These are phyloP conservation scores for Microcebus jonahi DNA, from an alignment of 2,113 vertebrate genomes.

Conservation along the genomic window DNA sequence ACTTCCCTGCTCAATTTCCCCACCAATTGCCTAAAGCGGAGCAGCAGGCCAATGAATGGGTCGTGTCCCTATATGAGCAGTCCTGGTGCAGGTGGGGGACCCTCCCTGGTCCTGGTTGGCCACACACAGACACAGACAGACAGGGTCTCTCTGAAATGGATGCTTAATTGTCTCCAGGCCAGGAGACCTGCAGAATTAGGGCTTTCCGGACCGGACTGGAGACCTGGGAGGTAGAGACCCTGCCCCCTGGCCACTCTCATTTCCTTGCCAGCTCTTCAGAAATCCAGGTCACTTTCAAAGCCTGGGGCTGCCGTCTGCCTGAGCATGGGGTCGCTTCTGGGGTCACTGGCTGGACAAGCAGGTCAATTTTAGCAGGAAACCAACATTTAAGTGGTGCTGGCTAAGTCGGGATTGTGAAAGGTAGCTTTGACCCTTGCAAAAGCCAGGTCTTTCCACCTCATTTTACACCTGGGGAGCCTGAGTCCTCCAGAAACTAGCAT, in stretches of 20 bases:
- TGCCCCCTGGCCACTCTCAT: conserved; percentile 44
- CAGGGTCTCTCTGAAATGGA: conserved; percentile 25
- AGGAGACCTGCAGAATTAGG: conserved; percentile 50
- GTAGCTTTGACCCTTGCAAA: background rate
- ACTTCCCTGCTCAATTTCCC: background rate
- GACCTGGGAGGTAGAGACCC: background rate
- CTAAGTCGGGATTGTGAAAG: background rate
- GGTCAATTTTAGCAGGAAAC: conserved; percentile 78
- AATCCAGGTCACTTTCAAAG: conserved; percentile 65
- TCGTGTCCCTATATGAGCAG: background rate
- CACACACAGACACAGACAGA: conserved; percentile 64
- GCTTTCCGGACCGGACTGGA: conserved; percentile 49
- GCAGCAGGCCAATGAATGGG: background rate
- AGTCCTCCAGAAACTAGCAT: background rate
- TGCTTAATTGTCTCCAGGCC: conserved; percentile 69
- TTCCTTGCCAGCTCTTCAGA: conserved; percentile 58
- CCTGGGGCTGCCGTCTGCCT: conserved; percentile 50
- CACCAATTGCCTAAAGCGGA: background rate
- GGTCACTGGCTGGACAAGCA: conserved; percentile 70
- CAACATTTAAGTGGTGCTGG: conserved; percentile 5
- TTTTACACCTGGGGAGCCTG: background rate
- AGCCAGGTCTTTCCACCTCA: background rate
- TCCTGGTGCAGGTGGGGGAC: background rate
- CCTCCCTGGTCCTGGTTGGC: background rate
- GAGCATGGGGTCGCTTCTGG: conserved; percentile 71